Evolutionary conservation across 2,888 invertebrate genomes (phyloP).

Genomic region (Morinoia aosen): DNA sequence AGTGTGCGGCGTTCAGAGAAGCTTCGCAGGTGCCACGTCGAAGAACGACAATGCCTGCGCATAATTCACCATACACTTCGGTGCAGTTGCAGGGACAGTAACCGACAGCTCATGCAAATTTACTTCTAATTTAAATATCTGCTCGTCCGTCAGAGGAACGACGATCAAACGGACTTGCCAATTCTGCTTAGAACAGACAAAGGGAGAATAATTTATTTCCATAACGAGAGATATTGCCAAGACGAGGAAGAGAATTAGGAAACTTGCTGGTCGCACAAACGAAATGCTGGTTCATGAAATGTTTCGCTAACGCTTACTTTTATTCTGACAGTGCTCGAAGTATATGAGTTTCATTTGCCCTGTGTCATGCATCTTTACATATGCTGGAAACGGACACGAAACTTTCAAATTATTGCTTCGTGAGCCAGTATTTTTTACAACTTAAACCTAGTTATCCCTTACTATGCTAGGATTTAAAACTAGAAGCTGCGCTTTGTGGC

Average conservation of each 20-base stretch:
- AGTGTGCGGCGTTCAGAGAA: background rate
- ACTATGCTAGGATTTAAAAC: too few species aligned
- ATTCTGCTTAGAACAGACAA: background rate
- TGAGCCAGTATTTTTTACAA: background rate
- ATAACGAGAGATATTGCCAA: background rate
- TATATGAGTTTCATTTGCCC: background rate
- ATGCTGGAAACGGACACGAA: background rate
- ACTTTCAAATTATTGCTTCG: background rate
- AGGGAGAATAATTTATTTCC: background rate
- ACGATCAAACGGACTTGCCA: background rate
- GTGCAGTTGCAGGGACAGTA: background rate
- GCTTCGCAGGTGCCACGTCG: background rate
- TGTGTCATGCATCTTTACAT: background rate
- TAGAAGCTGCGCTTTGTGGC: too few species aligned
- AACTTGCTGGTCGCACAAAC: background rate
- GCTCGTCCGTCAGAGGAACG: background rate
- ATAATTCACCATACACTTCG: background rate
- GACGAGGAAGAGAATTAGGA: background rate
- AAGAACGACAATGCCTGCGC: background rate
- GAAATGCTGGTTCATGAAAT: background rate
- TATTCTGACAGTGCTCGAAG: background rate
- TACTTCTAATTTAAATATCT: background rate
- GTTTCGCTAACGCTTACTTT: background rate
- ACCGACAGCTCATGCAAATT: constrained; percentile 6
- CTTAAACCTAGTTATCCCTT: too few species aligned